These are phyloP conservation scores for Melanotus villosus DNA, from an alignment of 2,888 invertebrate species.

Conservation along the genomic window DNA sequence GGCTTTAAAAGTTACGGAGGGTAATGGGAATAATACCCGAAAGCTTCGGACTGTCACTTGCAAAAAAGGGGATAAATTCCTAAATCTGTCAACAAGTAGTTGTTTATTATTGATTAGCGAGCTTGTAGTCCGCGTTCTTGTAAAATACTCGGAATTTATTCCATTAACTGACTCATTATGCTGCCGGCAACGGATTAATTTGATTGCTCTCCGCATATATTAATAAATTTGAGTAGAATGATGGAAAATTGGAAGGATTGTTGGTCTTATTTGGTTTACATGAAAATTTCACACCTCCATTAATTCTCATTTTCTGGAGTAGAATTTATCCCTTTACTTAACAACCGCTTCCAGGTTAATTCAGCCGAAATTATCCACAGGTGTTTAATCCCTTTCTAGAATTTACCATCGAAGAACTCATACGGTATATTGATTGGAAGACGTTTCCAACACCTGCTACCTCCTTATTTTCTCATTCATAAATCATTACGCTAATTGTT, in stretches of 20 bases:
- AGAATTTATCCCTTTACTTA: too few species aligned
- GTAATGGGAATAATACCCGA: too few species aligned
- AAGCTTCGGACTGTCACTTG: not conserved
- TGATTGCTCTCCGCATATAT: conserved; percentile 7
- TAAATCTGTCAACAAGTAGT: conserved; percentile 28
- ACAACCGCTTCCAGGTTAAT: conserved; percentile 7
- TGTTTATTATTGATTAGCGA: conserved; percentile 27
- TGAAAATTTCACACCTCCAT: not conserved
- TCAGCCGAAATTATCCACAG: conserved; percentile 26
- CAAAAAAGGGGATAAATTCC: not conserved
- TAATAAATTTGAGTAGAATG: conserved; percentile 1
- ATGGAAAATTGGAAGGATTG: not conserved
- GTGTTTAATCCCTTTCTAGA: conserved; percentile 30
- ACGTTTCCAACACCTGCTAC: conserved; percentile 36
- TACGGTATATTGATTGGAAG: conserved; percentile 31
- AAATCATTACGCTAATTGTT: conserved; percentile 35
- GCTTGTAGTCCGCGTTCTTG: conserved; percentile 9
- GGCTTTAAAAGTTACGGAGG: not conserved
- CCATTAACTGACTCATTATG: conserved; percentile 4
- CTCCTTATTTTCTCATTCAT: conserved; percentile 34
- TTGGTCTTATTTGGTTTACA: not conserved
- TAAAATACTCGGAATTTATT: conserved; percentile 19
- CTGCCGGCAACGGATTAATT: not conserved
- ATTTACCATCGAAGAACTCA: conserved; percentile 26
- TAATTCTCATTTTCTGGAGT: not conserved